These are phyloP conservation scores for Plecotus auritus DNA, from an alignment of 2,113 vertebrate species.

Conservation along the genomic window DNA sequence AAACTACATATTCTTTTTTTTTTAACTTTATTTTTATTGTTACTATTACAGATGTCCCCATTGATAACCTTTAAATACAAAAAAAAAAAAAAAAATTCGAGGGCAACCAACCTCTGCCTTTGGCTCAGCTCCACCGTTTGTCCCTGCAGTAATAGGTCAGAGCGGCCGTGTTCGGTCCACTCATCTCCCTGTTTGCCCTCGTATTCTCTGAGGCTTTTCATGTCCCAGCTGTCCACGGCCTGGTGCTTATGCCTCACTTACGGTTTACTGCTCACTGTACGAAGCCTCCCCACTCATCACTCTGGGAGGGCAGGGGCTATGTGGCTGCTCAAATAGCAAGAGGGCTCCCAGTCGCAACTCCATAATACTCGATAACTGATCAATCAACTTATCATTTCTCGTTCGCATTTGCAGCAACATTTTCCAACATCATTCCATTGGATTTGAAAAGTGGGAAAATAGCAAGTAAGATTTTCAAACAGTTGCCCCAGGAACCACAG, in stretches of 20 bases:
- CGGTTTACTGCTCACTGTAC: rapidly evolving
- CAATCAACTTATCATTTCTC: background rate
- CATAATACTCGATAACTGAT: background rate
- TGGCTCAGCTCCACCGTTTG: background rate
- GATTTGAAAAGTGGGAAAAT: background rate
- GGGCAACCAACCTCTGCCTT: background rate
- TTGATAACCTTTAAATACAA: background rate
- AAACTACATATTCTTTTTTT: background rate
- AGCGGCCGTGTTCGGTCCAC: rapidly evolving
- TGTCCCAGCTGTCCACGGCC: rapidly evolving
- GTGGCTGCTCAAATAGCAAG: background rate
- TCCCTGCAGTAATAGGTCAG: background rate
- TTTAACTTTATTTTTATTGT: background rate
- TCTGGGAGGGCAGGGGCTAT: background rate
- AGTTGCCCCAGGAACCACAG: background rate
- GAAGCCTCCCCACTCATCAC: background rate
- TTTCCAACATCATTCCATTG: background rate
- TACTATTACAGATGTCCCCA: background rate
- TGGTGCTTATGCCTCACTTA: background rate
- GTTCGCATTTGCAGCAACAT: background rate
- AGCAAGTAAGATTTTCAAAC: background rate
- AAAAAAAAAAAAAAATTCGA: background rate
- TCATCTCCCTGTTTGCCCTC: background rate
- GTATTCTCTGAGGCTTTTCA: background rate
- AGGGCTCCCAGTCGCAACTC: background rate